These are phyloP conservation scores for Ochropacha duplaris DNA, from an alignment of 2,888 invertebrate genomes.

Conservation along the genomic window DNA sequence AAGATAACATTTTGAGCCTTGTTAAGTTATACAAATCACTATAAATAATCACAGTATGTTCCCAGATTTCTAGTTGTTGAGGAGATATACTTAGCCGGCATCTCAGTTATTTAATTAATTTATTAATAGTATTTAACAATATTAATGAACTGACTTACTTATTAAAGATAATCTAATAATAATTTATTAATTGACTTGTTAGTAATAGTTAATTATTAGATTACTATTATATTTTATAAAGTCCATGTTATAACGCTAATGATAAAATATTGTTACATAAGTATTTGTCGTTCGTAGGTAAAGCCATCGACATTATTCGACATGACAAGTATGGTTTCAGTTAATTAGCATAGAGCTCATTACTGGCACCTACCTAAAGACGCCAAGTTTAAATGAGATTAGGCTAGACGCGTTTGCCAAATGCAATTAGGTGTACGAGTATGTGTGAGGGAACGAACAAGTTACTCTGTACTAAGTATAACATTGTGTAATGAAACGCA, in stretches of 20 bases:
- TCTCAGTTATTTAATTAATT: neutral
- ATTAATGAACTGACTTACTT: too few relatives aligned
- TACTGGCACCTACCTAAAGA: slow-evolving; percentile 3
- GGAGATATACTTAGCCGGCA: neutral
- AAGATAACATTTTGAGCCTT: too few relatives aligned
- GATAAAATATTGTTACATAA: neutral
- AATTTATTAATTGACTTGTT: too few relatives aligned
- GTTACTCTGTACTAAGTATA: neutral
- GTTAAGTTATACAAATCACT: too few relatives aligned
- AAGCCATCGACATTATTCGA: neutral
- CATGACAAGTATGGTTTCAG: neutral
- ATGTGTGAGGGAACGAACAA: neutral
- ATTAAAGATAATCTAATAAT: too few relatives aligned
- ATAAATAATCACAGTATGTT: too few relatives aligned
- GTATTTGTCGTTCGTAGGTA: neutral
- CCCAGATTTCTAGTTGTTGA: too few relatives aligned
- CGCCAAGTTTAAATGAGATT: slow-evolving; percentile 2
- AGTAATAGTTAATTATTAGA: too few relatives aligned
- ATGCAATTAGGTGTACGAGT: neutral
- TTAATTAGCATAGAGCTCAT: slow-evolving; percentile 2
- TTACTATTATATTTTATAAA: too few relatives aligned
- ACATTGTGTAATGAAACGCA: neutral
- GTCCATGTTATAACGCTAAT: too few relatives aligned
- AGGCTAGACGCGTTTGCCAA: slow-evolving; percentile 3
- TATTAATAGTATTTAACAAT: too few relatives aligned